Percentiles rank a stretch among this genome's conserved stretches.
phyloP scores from a whole-genome alignment of 2,888 invertebrate species.

The Andrena minutula region DNA sequence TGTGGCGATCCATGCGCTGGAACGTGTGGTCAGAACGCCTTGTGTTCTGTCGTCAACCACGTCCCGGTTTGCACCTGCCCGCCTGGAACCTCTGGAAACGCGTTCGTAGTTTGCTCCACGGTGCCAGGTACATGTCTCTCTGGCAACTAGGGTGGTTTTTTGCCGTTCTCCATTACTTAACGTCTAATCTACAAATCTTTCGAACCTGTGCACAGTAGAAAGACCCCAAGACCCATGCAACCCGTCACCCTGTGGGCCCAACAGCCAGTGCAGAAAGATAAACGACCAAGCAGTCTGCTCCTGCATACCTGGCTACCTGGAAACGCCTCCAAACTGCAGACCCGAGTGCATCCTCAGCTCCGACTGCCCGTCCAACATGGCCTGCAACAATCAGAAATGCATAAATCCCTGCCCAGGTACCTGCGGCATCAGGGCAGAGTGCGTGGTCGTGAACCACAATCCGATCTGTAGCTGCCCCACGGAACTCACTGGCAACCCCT shows the following conservation, averaged over 20 bases:
- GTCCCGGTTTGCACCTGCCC: conserved; percentile 90
- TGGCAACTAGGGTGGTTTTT: neutral
- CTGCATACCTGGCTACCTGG: conserved; percentile 90
- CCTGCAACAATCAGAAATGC: conserved; percentile 93
- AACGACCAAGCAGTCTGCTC: conserved; percentile 89
- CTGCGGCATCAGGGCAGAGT: conserved; percentile 92
- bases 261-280: conserved; percentile 90
- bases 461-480: conserved; percentile 93
- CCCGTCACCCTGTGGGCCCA: conserved; percentile 92
- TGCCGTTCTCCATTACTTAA: conserved; percentile 65
- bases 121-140: conserved; percentile 76
- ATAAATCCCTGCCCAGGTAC: conserved; percentile 92
- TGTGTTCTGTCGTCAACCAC: conserved; percentile 87
- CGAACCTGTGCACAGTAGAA: conserved; percentile 78
- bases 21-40: conserved; percentile 88
- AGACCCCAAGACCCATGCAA: conserved; percentile 88
- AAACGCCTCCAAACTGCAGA: conserved; percentile 90
- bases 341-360: conserved; percentile 94
- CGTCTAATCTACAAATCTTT: conserved; percentile 5
- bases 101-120: conserved; percentile 88
- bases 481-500: conserved; percentile 92
- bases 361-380: conserved; percentile 91
- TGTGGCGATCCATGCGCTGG: conserved; percentile 91
- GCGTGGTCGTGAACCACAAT: conserved; percentile 93
- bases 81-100: conserved; percentile 89